phyloP scores from a whole-genome alignment of 2,888 invertebrate genomes.

The Mesorhabditis spiculigera region DNA sequence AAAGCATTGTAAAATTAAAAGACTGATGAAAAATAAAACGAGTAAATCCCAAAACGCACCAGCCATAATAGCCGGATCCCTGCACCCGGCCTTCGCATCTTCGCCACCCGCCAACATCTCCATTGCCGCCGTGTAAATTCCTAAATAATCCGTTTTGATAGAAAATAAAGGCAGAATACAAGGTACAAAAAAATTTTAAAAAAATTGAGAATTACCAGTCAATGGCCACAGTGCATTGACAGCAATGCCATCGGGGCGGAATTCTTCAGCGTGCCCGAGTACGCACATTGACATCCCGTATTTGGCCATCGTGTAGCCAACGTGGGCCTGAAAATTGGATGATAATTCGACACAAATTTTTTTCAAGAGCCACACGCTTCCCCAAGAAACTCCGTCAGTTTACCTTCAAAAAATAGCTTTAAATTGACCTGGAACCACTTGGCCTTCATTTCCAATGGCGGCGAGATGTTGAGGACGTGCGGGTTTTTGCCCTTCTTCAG shows the following conservation, averaged over 20 bases:
- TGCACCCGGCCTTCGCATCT: conserved; percentile 64
- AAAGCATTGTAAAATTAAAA: too few relatives aligned
- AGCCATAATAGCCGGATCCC: conserved; percentile 41
- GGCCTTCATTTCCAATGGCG: conserved; percentile 79
- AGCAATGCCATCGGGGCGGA: conserved; percentile 76
- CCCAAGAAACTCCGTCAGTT: too few relatives aligned
- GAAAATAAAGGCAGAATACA: too few relatives aligned
- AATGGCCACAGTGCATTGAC: conserved; percentile 95
- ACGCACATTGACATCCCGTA: conserved; percentile 83
- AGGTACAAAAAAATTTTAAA: background rate
- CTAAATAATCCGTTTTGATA: too few relatives aligned
- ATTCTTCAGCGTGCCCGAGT: conserved; percentile 90
- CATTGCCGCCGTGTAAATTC: conserved; percentile 75
- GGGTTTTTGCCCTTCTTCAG: conserved; percentile 79
- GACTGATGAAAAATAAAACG: too few relatives aligned
- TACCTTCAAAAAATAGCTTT: too few relatives aligned
- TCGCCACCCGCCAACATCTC: conserved; percentile 62
- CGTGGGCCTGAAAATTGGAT: conserved; percentile 66
- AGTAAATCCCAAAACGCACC: background rate
- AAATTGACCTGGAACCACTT: background rate
- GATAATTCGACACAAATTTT: background rate
- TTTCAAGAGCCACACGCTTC: too few relatives aligned
- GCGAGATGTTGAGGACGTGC: conserved; percentile 90
- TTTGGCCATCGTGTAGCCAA: conserved; percentile 94
- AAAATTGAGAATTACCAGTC: conserved; percentile 26